Evolutionary conservation across 2,888 invertebrate genomes (phyloP), one percentile per base, ranked within the genome.

Genomic region (Antheraea yamamai): DNA sequence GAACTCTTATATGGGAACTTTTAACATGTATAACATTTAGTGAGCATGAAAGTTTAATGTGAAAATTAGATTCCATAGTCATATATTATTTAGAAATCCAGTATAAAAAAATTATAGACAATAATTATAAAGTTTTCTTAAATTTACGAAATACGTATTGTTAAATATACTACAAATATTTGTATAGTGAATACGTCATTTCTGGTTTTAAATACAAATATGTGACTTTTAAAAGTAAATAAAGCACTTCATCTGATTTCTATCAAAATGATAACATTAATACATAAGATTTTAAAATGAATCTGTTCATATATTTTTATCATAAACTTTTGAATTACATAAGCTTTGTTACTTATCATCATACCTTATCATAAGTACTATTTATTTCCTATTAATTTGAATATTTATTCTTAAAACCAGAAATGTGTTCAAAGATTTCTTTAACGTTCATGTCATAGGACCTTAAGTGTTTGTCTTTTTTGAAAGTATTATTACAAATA

Each of bases 191-290:
- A 39, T 20, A 70, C 39, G 2, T n/a, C 39, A 70, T 10, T 70
- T 70, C 70, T 70, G 70, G 70, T 35, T 39, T 30, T 39, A 70
- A 39, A 30, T 23, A 39, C 20, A 20, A 39, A 70, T 35, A 39
- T 47, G 7, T 47, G 12, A 47, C 35, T 39, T 64, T 26, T 6
- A 55, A 7, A 55, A 20, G 18, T 4, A 23, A 23, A 20, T 58
- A n/a, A 58, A 58, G 20, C 23, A 14, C 10, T 68, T 68, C 39
- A 20, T 68, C 8, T 20, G 6, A 39, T 39, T 39, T 66, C 39
- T 39, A 68, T 70, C 70, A n/a, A 39, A 70, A 76, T 76, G 76
- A 77, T 79, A 79, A 71, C 14, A 35, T 66, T 39, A 70, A 70
- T 70, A n/a, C n/a, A 8, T 70, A 74, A 73, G 64, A 76, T 75